Evolutionary conservation across 2,888 invertebrate species (phyloP).

Genomic region (Lasioglossum leucozonium): DNA sequence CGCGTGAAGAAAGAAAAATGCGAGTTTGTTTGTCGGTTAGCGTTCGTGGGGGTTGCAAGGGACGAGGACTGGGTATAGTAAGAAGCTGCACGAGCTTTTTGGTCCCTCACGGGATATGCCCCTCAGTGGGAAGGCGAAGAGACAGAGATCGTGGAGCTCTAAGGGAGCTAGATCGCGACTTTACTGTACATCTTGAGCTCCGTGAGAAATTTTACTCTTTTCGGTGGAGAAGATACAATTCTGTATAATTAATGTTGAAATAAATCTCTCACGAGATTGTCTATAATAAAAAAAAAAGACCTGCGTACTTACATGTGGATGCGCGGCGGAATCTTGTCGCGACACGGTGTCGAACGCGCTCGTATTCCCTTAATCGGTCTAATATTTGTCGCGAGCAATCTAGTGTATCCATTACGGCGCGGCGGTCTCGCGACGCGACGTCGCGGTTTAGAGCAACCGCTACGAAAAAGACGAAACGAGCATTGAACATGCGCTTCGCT

Average conservation of each 20-base stretch:
- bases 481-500: not conserved
- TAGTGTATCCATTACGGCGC: constrained; percentile 36
- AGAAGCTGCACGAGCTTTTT: too few species aligned
- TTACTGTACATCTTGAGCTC: not conserved
- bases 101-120: too few species aligned
- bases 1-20: not conserved
- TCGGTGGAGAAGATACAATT: too few species aligned
- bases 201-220: not conserved
- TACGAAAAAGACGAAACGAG: constrained; percentile 1
- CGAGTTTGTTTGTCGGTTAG: not conserved
- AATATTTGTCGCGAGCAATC: constrained; percentile 39
- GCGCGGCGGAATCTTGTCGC: constrained; percentile 10
- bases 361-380: constrained; percentile 32
- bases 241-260: too few species aligned
- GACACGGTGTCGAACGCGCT: constrained; percentile 7
- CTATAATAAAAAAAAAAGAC: too few species aligned
- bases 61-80: not conserved
- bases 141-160: too few species aligned
- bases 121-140: too few species aligned
- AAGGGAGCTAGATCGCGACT: too few species aligned
- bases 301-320: not conserved
- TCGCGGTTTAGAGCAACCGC: not conserved
- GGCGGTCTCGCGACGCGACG: constrained; percentile 4
- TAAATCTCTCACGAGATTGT: too few species aligned
- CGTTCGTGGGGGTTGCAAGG: not conserved